Evolutionary conservation across 30 jellyfish, hydroid and myxozoan species (phyloP).

Genomic region (Mastigias papua): DNA sequence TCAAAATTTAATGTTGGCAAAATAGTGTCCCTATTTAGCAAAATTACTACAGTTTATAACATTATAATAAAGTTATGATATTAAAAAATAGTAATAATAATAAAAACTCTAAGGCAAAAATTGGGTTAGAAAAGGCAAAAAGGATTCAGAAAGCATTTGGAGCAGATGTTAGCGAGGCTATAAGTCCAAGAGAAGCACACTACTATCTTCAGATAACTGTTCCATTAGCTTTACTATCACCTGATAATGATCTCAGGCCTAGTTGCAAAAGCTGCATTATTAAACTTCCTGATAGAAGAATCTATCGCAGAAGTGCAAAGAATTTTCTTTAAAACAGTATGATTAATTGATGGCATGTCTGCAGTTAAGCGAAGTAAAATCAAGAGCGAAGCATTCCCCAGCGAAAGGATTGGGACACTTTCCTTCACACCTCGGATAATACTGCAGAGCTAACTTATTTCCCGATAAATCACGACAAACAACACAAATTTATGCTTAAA

Average conservation of each 20-base stretch:
- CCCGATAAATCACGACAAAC: constrained; percentile 20
- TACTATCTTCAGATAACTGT: constrained; percentile 49
- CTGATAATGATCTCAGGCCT: constrained; percentile 55
- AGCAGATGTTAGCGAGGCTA: constrained; percentile 47
- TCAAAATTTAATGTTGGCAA: no score
- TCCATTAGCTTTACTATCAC: constrained; percentile 70
- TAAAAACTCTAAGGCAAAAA: no score
- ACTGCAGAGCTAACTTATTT: constrained; percentile 8
- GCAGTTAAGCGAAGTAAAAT: constrained; percentile 18
- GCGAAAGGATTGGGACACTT: constrained; percentile 13
- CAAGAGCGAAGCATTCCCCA: constrained; percentile 35
- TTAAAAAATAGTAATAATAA: no score
- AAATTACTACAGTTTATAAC: no score
- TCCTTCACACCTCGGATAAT: constrained; percentile 22
- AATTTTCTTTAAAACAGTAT: neutral
- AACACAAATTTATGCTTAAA: constrained; percentile 11
- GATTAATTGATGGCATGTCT: constrained; percentile 7
- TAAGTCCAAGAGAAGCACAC: constrained; percentile 43
- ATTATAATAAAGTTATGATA: no score
- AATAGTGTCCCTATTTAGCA: no score
- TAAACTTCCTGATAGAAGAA: constrained; percentile 42
- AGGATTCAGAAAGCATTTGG: constrained; percentile 58
- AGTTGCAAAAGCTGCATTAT: constrained; percentile 50
- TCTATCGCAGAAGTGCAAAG: constrained; percentile 23
- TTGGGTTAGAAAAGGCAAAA: constrained; percentile 22